Evolutionary conservation across 2,888 invertebrate species (phyloP).

Genomic region (Pandemis corylana): DNA sequence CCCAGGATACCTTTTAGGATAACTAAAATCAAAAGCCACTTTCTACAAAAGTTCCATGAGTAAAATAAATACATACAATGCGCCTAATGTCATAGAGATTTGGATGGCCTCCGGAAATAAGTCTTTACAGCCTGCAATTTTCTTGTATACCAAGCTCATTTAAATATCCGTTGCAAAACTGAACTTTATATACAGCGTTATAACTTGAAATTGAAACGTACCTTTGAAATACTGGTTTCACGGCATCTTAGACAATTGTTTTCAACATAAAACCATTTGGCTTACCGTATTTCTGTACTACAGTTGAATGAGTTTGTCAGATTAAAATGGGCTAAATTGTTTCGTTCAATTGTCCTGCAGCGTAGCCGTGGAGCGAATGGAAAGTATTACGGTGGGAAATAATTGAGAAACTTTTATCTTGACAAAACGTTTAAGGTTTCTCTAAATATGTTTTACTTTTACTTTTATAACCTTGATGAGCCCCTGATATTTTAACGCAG

Average conservation of each 20-base stretch:
- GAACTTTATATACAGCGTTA: not conserved
- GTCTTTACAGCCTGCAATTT: not conserved
- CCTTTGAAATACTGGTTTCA: constrained; percentile 47
- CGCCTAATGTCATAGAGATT: not conserved
- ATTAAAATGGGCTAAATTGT: constrained; percentile 45
- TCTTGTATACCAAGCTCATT: not conserved
- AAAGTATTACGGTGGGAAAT: constrained; percentile 20
- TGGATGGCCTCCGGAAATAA: not conserved
- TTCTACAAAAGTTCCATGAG: not conserved
- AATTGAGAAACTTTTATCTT: constrained; percentile 22
- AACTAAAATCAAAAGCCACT: not conserved
- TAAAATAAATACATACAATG: not conserved
- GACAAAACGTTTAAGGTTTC: not conserved
- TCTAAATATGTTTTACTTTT: not conserved
- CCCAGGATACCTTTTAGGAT: not conserved
- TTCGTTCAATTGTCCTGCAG: constrained; percentile 21
- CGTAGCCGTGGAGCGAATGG: constrained; percentile 2
- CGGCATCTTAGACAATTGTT: constrained; percentile 60
- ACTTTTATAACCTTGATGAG: too few species aligned
- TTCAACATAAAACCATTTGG: constrained; percentile 63
- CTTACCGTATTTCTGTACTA: constrained; percentile 52
- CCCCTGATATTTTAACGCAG: too few species aligned
- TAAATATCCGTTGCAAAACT: constrained; percentile 3
- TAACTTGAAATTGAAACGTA: constrained; percentile 24
- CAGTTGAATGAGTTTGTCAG: constrained; percentile 48